Percentiles rank a stretch among this genome's conserved stretches.
Conservation (phyloP, 1,140 invertebrate species). For the Cotesia glomerata region DNA sequence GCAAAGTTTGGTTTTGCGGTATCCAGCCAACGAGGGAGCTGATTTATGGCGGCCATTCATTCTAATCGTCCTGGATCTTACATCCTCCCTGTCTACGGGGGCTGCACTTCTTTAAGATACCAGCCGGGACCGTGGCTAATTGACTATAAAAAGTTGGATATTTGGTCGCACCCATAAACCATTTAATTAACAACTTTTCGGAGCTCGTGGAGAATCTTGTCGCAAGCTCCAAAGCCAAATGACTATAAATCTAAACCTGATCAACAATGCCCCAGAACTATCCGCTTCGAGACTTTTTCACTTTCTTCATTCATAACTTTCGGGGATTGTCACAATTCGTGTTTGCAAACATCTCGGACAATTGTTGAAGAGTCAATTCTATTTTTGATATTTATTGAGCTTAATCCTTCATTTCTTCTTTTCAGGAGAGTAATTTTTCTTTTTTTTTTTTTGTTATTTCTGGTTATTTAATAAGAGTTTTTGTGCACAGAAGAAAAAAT, state of each 20-base stretch:
- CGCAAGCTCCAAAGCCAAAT: conserved; percentile 4
- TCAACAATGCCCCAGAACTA: conserved; percentile 6
- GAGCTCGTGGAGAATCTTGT: conserved; percentile 7
- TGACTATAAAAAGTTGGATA: conserved; percentile 56
- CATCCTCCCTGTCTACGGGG: conserved; percentile 53
- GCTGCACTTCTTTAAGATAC: conserved; percentile 49
- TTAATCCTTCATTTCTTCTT: too few relatives aligned
- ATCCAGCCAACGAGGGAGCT: conserved; percentile 50
- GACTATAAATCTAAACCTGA: conserved; percentile 14
- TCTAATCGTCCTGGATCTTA: conserved; percentile 63
- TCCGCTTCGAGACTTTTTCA: not conserved
- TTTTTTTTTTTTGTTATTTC: too few relatives aligned
- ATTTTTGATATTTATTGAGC: too few relatives aligned
- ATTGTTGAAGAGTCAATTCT: too few relatives aligned
- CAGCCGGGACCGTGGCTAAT: conserved; percentile 48
- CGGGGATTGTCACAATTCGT: too few relatives aligned
- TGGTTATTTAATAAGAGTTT: too few relatives aligned
- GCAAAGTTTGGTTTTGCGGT: not conserved
- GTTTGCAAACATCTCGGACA: too few relatives aligned
- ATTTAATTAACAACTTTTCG: conserved; percentile 52
- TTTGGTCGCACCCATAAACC: conserved; percentile 52
- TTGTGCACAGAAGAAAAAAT: too few relatives aligned
- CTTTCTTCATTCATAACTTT: conserved; percentile 1
- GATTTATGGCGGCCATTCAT: conserved; percentile 64
- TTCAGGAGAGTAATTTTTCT: too few relatives aligned